Evolutionary conservation across 2,113 vertebrate genomes (phyloP).

Genomic region (Gymnocephalus cernua): DNA sequence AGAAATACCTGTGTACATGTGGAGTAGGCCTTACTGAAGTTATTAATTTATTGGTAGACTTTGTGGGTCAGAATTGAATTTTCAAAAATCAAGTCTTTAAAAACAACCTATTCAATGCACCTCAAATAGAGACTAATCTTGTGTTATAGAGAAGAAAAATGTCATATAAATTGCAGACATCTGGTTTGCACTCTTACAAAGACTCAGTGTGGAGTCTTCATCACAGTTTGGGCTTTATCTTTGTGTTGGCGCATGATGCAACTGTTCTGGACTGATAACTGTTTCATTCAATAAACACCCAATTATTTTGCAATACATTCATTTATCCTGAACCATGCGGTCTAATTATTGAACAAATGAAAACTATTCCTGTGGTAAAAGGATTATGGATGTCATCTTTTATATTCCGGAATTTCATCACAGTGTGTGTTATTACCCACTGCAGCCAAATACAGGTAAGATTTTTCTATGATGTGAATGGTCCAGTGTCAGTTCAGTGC

Average conservation of each 20-base stretch:
- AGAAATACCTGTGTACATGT: too few species aligned
- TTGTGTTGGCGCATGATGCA: neutral
- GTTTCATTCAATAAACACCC: neutral
- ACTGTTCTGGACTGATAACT: neutral
- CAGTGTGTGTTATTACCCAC: neutral
- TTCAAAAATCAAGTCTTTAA: neutral
- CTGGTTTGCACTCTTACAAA: neutral
- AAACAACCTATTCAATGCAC: neutral
- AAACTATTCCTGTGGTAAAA: neutral
- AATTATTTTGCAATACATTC: neutral
- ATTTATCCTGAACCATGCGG: slow-evolving; percentile 2
- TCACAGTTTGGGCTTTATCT: neutral
- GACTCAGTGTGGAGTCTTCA: neutral
- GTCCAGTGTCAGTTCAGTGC: neutral
- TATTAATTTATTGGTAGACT: neutral
- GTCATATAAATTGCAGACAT: neutral
- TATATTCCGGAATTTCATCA: neutral
- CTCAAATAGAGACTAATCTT: neutral
- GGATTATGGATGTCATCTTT: neutral
- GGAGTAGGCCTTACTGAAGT: neutral
- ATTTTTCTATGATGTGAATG: neutral
- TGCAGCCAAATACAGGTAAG: neutral
- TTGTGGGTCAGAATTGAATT: neutral
- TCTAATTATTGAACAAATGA: neutral
- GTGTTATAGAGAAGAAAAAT: neutral